Conservation (phyloP, 2,113 vertebrate species). For the Butorides virescens region DNA sequence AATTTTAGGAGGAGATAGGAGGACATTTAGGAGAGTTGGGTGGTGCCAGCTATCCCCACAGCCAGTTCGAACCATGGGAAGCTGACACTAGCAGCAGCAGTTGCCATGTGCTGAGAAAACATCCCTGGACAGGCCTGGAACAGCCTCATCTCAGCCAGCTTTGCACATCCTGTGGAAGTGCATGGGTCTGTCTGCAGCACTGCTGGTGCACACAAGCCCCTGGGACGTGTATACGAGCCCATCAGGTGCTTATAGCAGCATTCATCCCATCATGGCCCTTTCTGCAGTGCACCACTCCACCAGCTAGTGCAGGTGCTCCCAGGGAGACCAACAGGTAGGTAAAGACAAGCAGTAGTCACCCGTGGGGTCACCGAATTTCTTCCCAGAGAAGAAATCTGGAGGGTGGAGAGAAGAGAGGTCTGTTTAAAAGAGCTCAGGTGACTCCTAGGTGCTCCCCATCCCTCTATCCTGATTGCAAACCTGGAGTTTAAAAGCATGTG, state of each 20-base stretch:
- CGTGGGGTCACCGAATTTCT: not conserved
- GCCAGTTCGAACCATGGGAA: not conserved
- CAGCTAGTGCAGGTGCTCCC: not conserved
- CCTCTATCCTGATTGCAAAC: not conserved
- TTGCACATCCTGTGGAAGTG: not conserved
- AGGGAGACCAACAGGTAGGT: not conserved
- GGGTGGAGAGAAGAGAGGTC: not conserved
- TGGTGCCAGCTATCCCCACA: not conserved
- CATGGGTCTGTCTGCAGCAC: accelerated
- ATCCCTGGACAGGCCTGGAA: not conserved
- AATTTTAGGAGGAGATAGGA: not conserved
- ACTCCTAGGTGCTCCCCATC: not conserved
- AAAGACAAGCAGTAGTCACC: not conserved
- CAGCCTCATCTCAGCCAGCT: not conserved
- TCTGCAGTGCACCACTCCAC: not conserved
- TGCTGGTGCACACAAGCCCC: not conserved
- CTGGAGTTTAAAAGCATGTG: not conserved
- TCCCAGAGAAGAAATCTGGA: not conserved
- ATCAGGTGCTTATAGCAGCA: not conserved
- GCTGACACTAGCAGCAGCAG: not conserved
- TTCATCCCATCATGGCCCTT: not conserved
- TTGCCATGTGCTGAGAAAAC: not conserved
- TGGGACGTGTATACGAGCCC: not conserved
- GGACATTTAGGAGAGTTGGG: not conserved
- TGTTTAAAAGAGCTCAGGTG: not conserved